Evolutionary conservation across 1,140 invertebrate species (phyloP).

Genomic region (Bilobella aurantiaca): DNA sequence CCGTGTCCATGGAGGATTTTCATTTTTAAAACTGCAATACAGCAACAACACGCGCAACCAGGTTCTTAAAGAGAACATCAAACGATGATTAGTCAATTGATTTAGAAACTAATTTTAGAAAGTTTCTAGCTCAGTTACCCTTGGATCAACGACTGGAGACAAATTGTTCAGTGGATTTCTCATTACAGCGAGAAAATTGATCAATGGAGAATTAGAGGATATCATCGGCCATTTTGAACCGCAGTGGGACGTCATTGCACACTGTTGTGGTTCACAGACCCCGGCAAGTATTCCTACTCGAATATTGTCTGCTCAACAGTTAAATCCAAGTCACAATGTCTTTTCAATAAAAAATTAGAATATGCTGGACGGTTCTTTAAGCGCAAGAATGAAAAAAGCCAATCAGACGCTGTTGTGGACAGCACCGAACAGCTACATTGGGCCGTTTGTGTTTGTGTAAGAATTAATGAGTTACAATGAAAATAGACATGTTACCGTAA

Average conservation of each 20-base stretch:
- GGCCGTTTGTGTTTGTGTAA: conserved; percentile 14
- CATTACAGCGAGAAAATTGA: not conserved
- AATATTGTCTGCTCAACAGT: not conserved
- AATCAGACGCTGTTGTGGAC: conserved; percentile 15
- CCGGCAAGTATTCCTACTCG: not conserved
- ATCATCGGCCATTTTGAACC: conserved; percentile 16
- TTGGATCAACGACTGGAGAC: not conserved
- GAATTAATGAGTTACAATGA: not conserved
- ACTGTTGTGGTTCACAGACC: not conserved
- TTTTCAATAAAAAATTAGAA: conserved; percentile 11
- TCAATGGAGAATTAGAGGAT: not conserved
- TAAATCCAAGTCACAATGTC: not conserved
- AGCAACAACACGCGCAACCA: no score
- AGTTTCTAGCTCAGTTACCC: conserved; percentile 6
- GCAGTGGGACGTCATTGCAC: conserved; percentile 12
- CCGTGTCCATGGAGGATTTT: no score
- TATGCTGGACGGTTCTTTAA: conserved; percentile 11
- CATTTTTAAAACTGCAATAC: no score
- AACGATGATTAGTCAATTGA: no score
- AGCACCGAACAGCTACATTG: conserved; percentile 7
- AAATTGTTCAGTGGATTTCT: not conserved
- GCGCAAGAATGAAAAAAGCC: not conserved
- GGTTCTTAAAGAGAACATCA: no score
- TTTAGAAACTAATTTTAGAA: no score
- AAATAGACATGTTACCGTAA: not conserved